phyloP scores from a whole-genome alignment of 2,113 vertebrate genomes.

The Oxyura jamaicensis region DNA sequence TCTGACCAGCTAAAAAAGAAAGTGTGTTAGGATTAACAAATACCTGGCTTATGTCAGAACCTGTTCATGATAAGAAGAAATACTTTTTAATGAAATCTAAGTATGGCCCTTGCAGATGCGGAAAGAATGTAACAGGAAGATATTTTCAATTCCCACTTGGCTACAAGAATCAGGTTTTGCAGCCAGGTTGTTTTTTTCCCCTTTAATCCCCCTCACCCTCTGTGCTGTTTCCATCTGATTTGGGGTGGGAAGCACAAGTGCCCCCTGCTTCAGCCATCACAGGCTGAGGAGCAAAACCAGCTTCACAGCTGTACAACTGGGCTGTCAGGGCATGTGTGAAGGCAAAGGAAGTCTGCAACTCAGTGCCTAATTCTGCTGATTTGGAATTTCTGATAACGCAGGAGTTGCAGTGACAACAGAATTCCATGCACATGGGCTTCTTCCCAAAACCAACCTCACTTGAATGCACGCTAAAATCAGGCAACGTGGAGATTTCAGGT shows the following conservation, averaged over 20 bases:
- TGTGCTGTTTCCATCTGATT: neutral
- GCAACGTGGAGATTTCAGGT: fast-evolving
- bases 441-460: neutral
- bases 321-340: neutral
- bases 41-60: constrained; percentile 41
- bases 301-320: fast-evolving
- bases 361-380: neutral
- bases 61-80: constrained; percentile 48
- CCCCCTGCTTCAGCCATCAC: neutral
- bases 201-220: neutral
- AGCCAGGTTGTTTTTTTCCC: neutral
- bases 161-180: neutral
- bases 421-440: fast-evolving
- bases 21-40: constrained; percentile 20
- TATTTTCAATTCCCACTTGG: constrained; percentile 43
- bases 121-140: constrained; percentile 60
- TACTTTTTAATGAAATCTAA: constrained; percentile 51
- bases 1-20: neutral
- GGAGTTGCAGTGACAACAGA: neutral
- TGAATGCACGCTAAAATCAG: neutral
- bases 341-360: neutral
- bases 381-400: neutral
- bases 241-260: neutral
- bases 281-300: neutral
- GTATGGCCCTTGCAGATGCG: constrained; percentile 15